Evolutionary conservation across 2,888 invertebrate species (phyloP), one percentile per base, ranked within the genome.

Genomic region (Hemaris fuciformis): DNA sequence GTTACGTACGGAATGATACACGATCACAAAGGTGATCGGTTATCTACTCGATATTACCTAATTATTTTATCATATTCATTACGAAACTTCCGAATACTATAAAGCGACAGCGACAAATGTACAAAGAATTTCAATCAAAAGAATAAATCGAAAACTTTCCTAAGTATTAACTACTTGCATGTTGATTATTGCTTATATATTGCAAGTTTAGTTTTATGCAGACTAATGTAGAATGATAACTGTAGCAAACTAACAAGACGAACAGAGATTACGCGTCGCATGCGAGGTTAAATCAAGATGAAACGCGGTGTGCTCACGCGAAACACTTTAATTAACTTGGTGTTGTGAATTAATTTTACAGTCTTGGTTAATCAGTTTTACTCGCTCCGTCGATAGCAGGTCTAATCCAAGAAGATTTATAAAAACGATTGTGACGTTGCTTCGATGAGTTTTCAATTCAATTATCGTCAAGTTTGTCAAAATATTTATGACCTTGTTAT

Each of bases 321-420:
- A 68, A 65, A 58, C 31, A 62, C 67, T 68, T 65, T 67, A 69
- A 69, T 71, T 68, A 64, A 63, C 61, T 64, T 46, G 46, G 42
- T 45, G 22, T 48, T 41, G 42, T 38, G 46, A 60, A 64, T 43
- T 64, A 63, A 38, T 56, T 46, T n/a, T 46, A 41, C 45, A 60
- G n/a, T 42, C 15, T 59, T 59, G 61, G 60, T 64, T 62, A 46
- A 58, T 57, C 57, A 58, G 57, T 61, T 64, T 57, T 64, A 63
- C 31, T 6, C 15, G 15, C 4, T 27, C 10, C 38, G 38, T 31
- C 23, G 7, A 46, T 27, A 27, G 6, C 15, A 15, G 13, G 23
- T 5, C 25, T 7, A 5, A 38, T 38, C 38, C n/a, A n/a, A 15
- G 23, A 10, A n/a, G 5, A n/a, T n/a, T n/a, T n/a, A n/a, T n/a